phyloP scores from a whole-genome alignment of 2,797 vertebrate genomes.

The Lagodon rhomboides region DNA sequence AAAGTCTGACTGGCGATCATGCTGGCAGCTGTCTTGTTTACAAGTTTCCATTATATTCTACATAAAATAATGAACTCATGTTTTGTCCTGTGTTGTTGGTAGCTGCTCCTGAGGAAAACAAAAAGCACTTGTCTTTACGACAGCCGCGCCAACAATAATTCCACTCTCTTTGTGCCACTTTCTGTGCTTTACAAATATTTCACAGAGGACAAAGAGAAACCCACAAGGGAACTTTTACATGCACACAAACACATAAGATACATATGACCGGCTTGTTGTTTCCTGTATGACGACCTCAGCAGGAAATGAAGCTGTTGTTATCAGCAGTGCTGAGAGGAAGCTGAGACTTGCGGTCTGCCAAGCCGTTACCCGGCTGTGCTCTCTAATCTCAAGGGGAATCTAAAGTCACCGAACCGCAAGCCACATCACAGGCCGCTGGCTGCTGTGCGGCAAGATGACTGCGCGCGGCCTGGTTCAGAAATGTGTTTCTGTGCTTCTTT shows the following conservation, averaged over 20 bases:
- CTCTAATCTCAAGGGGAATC: conserved; percentile 43
- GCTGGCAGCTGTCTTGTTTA: too few relatives aligned
- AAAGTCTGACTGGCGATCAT: too few relatives aligned
- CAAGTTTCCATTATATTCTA: too few relatives aligned
- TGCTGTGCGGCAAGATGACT: not conserved
- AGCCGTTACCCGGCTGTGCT: not conserved
- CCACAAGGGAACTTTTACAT: not conserved
- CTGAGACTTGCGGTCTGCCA: conserved; percentile 49
- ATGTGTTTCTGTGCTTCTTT: not conserved
- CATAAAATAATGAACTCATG: too few relatives aligned
- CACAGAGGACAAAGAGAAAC: not conserved
- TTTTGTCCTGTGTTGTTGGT: too few relatives aligned
- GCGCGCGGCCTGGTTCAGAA: not conserved
- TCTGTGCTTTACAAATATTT: not conserved
- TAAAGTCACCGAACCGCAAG: conserved; percentile 59
- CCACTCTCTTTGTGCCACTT: too few relatives aligned
- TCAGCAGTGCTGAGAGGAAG: conserved; percentile 45
- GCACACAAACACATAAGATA: not conserved
- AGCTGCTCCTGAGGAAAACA: too few relatives aligned
- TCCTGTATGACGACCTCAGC: conserved; percentile 30
- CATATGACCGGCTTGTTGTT: conserved; percentile 16
- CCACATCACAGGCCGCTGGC: conserved; percentile 36
- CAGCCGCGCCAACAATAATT: too few relatives aligned
- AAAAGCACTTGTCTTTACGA: too few relatives aligned
- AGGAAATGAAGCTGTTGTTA: conserved; percentile 63